Percentiles rank a stretch among this genome's conserved stretches.
These are phyloP conservation scores for Montipora foliosa DNA, from an alignment of 64 coral and sea anemone species.

Conservation along the genomic window DNA sequence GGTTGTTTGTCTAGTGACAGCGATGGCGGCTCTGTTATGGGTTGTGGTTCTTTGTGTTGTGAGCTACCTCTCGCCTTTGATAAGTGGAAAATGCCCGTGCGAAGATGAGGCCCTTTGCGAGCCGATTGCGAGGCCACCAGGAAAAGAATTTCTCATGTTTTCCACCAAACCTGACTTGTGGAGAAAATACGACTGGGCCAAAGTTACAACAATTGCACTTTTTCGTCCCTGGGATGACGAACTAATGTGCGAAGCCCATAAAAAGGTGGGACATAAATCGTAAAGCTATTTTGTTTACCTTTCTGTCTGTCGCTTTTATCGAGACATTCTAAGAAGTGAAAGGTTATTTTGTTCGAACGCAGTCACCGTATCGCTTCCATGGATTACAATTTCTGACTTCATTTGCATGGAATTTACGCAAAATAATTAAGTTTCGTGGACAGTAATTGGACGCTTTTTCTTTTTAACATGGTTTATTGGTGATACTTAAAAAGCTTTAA, in stretches of 20 bases:
- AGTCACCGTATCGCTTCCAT: background rate
- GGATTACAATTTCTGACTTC: slow-evolving; percentile 19
- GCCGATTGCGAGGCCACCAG: slow-evolving; percentile 78
- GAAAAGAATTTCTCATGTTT: slow-evolving; percentile 91
- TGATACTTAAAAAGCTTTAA: background rate
- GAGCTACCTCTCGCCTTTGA: background rate
- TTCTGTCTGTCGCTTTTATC: background rate
- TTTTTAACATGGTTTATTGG: background rate
- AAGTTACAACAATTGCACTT: slow-evolving; percentile 88
- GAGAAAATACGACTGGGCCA: slow-evolving; percentile 90
- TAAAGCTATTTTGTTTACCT: background rate
- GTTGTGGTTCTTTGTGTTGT: background rate
- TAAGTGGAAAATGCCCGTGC: slow-evolving; percentile 78
- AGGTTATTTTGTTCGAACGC: background rate
- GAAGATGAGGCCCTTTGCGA: slow-evolving; percentile 72
- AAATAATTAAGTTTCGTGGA: background rate
- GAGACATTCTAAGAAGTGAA: background rate
- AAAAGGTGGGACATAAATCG: slow-evolving; percentile 60
- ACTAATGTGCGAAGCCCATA: slow-evolving; percentile 92
- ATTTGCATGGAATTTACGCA: slow-evolving; percentile 38
- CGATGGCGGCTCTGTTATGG: background rate
- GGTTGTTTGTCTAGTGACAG: background rate
- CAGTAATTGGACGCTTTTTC: background rate
- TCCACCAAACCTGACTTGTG: slow-evolving; percentile 80
- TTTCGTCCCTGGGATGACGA: slow-evolving; percentile 96